Conservation (phyloP, 2,888 invertebrate species). For the Drosophila subsilvestris region DNA sequence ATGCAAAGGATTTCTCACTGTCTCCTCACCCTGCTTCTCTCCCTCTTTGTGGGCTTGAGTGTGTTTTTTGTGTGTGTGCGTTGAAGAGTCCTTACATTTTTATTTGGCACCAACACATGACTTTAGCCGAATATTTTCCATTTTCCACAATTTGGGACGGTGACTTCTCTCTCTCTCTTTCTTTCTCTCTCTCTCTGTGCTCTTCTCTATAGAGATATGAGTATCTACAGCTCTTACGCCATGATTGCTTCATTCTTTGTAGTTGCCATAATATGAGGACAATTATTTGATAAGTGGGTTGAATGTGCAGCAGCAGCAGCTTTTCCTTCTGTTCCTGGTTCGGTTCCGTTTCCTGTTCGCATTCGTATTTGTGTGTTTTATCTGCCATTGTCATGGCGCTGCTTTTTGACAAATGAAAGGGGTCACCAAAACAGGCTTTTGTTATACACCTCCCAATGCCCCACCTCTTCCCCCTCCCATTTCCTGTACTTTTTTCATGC, state of each 20-base stretch:
- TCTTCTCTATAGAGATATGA: conserved; percentile 11
- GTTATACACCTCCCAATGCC: conserved; percentile 9
- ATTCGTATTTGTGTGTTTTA: conserved; percentile 11
- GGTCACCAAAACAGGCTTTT: conserved; percentile 56
- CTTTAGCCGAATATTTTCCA: conserved; percentile 69
- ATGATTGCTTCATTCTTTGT: conserved; percentile 40
- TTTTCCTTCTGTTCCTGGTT: conserved; percentile 6
- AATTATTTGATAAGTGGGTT: conserved; percentile 78
- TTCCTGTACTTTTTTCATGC: too few species aligned
- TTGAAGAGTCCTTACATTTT: conserved; percentile 67
- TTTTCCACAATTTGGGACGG: conserved; percentile 51
- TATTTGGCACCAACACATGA: conserved; percentile 72
- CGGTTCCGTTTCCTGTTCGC: conserved; percentile 5
- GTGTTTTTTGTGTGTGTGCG: conserved; percentile 19
- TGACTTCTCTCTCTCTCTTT: conserved; percentile 16
- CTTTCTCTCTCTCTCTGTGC: conserved; percentile 26
- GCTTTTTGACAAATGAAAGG: conserved; percentile 63
- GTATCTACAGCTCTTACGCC: neutral
- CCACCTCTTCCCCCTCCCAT: neutral
- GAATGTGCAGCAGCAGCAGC: conserved; percentile 45
- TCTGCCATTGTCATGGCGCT: conserved; percentile 49
- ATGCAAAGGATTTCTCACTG: conserved; percentile 74
- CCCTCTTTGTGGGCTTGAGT: neutral
- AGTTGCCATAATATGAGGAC: conserved; percentile 69
- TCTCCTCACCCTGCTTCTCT: conserved; percentile 27